Evolutionary conservation across 2,113 vertebrate species (phyloP).

Genomic region (Psammodynastes pulverulentus): DNA sequence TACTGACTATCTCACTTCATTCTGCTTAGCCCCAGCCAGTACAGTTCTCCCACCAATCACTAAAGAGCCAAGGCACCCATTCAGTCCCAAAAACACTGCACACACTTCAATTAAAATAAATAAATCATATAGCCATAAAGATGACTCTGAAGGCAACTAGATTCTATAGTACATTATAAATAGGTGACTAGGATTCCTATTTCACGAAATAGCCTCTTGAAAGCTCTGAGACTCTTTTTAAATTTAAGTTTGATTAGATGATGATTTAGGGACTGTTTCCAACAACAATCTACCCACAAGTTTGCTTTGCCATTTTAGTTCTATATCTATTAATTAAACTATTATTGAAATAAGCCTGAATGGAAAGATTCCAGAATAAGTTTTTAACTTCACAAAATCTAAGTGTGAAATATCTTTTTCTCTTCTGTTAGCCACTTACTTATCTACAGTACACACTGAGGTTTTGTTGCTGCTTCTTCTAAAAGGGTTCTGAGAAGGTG

Average conservation of each 20-base stretch:
- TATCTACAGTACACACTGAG: not conserved
- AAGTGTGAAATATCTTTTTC: conserved; percentile 14
- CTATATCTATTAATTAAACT: not conserved
- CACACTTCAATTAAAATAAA: not conserved
- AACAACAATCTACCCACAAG: not conserved
- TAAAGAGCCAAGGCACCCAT: not conserved
- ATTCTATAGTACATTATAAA: not conserved
- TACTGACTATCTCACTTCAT: not conserved
- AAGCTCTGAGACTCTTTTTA: not conserved
- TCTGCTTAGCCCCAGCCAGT: not conserved
- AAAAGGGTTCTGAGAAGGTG: conserved; percentile 11
- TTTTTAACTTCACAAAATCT: not conserved
- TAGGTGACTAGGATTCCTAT: not conserved
- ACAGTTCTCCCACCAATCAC: not conserved
- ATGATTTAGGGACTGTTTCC: not conserved
- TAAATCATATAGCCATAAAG: not conserved
- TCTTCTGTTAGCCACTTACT: conserved; percentile 33
- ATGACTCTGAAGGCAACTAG: not conserved
- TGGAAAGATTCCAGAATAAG: conserved; percentile 18
- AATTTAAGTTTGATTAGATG: not conserved
- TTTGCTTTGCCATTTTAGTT: not conserved
- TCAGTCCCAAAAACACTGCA: not conserved
- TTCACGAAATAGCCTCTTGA: not conserved
- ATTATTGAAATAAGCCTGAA: not conserved
- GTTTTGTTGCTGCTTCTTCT: conserved; percentile 30